phyloP scores from a whole-genome alignment of 2,797 vertebrate species.

The Lepilemur septentrionalis region DNA sequence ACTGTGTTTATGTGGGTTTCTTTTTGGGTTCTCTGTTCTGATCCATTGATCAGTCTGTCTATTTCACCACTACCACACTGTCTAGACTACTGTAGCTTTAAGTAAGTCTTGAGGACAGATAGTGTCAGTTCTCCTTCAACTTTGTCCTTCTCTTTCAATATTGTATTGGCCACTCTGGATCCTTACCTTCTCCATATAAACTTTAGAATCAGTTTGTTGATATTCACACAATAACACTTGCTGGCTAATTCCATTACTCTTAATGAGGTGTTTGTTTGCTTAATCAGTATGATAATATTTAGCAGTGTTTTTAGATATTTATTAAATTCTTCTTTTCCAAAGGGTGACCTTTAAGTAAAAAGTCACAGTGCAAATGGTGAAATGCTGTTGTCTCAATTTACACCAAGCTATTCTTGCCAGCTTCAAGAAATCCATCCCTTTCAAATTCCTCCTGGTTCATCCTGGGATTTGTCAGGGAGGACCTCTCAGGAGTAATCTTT shows the following conservation, averaged over 20 bases:
- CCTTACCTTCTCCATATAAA: background rate
- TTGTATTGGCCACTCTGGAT: background rate
- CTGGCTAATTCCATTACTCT: background rate
- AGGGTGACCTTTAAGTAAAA: conserved; percentile 22
- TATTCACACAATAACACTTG: background rate
- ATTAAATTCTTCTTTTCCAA: conserved; percentile 4
- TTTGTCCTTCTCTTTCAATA: background rate
- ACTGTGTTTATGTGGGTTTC: background rate
- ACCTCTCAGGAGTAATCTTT: background rate
- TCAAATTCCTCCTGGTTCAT: background rate
- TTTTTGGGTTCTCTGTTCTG: background rate
- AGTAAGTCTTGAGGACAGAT: background rate
- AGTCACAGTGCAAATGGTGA: background rate
- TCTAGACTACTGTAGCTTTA: background rate
- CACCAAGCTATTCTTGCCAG: background rate
- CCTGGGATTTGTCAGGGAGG: background rate
- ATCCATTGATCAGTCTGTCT: background rate
- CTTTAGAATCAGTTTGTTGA: background rate
- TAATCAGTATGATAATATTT: conserved; percentile 1
- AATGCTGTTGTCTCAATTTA: background rate
- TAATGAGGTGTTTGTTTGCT: background rate
- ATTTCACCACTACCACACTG: background rate
- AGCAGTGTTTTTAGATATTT: background rate
- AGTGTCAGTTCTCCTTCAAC: background rate
- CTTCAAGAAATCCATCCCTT: background rate